These are phyloP conservation scores for Zaprionus inermis DNA, from an alignment of 1,140 invertebrate species.

Conservation along the genomic window DNA sequence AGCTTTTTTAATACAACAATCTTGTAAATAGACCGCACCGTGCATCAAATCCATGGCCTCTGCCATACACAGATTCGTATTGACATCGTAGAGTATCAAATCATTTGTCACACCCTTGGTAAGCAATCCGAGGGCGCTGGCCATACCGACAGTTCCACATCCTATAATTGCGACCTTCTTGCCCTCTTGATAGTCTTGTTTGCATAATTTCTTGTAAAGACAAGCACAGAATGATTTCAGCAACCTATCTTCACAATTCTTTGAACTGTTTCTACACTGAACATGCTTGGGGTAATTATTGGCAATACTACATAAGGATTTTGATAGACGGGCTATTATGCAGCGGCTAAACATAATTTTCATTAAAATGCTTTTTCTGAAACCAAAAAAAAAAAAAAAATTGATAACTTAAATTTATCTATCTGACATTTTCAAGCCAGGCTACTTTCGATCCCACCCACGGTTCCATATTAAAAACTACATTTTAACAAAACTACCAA, in stretches of 20 bases:
- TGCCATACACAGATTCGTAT: constrained; percentile 5
- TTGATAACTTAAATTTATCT: too few relatives aligned
- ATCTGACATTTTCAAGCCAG: constrained; percentile 3
- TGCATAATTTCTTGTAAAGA: constrained; percentile 9
- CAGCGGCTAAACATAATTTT: neutral
- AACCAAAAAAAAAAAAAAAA: neutral
- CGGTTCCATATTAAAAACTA: too few relatives aligned
- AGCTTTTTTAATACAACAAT: constrained; percentile 17
- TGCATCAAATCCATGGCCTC: constrained; percentile 41
- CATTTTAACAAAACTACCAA: too few relatives aligned
- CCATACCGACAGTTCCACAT: constrained; percentile 41
- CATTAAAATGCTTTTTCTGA: neutral
- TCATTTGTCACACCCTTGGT: constrained; percentile 31
- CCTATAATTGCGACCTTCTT: constrained; percentile 49
- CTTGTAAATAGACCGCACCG: constrained; percentile 36
- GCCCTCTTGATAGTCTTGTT: constrained; percentile 5
- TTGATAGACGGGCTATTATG: neutral
- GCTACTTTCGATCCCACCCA: neutral
- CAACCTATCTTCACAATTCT: neutral
- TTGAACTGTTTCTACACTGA: neutral
- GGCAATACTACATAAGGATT: neutral
- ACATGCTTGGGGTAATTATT: neutral
- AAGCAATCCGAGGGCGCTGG: constrained; percentile 12
- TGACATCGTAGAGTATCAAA: constrained; percentile 22
- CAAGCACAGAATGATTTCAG: constrained; percentile 27